phyloP scores from a whole-genome alignment of 2,113 vertebrate genomes.

The Phalacrocorax aristotelis region DNA sequence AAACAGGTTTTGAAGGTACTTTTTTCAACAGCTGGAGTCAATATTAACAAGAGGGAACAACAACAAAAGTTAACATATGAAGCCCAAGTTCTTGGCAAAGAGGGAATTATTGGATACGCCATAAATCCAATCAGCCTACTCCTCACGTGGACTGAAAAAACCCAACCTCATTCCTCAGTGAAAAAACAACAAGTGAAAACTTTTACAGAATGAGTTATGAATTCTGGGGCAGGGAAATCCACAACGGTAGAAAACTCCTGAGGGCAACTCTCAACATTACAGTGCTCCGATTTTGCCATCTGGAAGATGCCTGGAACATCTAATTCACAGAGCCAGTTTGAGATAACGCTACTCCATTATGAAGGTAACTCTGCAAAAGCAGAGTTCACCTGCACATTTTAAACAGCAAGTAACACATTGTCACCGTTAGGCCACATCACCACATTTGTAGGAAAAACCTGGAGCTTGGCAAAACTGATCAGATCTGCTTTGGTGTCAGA shows the following conservation, averaged over 20 bases:
- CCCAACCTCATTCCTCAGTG: neutral
- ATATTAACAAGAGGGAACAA: neutral
- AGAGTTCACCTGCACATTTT: neutral
- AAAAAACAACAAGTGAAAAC: neutral
- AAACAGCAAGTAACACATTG: neutral
- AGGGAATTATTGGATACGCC: neutral
- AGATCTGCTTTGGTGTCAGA: neutral
- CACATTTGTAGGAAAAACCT: fast-evolving
- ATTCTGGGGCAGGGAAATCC: neutral
- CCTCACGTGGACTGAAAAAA: neutral
- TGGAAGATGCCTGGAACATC: neutral
- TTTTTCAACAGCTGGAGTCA: neutral
- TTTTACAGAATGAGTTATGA: neutral
- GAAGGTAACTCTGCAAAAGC: neutral
- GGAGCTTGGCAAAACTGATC: neutral
- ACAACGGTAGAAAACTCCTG: neutral
- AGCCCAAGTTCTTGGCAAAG: neutral
- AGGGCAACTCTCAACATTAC: neutral
- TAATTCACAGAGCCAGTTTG: neutral
- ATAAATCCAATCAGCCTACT: neutral
- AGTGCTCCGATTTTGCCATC: neutral
- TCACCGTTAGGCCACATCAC: neutral
- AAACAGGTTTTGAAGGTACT: neutral
- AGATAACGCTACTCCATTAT: neutral
- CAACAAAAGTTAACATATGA: neutral